phyloP scores from a whole-genome alignment of 2,888 invertebrate species.

The Onthophagus sagittarius region DNA sequence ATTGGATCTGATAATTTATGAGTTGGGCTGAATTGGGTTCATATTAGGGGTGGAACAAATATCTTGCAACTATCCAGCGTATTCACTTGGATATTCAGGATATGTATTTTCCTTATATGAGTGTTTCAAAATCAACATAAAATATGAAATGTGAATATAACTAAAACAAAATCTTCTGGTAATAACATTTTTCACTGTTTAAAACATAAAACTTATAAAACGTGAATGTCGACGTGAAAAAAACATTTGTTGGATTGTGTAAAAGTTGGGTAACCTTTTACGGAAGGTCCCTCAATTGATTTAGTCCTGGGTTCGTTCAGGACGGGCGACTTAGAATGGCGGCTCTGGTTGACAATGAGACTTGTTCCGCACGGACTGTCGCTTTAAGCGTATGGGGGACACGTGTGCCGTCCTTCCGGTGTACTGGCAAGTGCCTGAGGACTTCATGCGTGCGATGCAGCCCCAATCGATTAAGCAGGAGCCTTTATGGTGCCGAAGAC shows the following conservation, averaged over 20 bases:
- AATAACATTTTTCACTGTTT: too few relatives aligned
- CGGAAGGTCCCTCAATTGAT: neutral
- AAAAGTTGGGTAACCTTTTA: neutral
- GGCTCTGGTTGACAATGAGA: neutral
- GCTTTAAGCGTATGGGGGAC: constrained; percentile 26
- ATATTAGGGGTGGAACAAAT: too few relatives aligned
- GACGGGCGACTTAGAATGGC: neutral
- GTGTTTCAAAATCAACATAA: too few relatives aligned
- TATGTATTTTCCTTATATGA: too few relatives aligned
- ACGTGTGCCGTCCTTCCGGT: constrained; percentile 32
- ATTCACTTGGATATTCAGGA: too few relatives aligned
- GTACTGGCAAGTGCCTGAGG: constrained; percentile 18
- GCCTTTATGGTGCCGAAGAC: neutral
- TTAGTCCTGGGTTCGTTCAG: neutral
- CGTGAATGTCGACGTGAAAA: too few relatives aligned
- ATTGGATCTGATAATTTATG: too few relatives aligned
- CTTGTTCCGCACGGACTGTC: constrained; percentile 30
- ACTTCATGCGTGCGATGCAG: constrained; percentile 25
- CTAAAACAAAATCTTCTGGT: too few relatives aligned
- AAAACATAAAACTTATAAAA: too few relatives aligned
- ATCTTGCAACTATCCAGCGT: too few relatives aligned
- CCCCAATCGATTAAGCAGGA: constrained; percentile 19
- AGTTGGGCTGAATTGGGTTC: too few relatives aligned
- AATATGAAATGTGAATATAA: too few relatives aligned
- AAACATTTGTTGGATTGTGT: neutral